phyloP scores from a whole-genome alignment of 2,888 invertebrate genomes.

The Dryococelus australis region DNA sequence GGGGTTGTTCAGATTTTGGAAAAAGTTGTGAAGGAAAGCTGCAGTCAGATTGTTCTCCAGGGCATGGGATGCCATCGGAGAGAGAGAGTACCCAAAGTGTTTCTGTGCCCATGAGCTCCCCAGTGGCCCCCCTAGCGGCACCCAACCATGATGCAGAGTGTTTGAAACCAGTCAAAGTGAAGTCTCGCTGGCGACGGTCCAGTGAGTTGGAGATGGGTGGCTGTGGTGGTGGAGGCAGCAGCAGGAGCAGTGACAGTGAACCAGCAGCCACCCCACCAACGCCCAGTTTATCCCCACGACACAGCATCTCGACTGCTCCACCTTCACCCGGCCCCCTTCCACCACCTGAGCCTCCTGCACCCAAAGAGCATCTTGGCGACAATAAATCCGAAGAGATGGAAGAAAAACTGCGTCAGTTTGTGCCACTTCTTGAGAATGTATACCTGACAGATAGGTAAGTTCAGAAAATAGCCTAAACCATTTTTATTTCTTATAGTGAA shows the following conservation, averaged over 20 bases:
- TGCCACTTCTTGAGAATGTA: constrained; percentile 83
- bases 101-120: constrained; percentile 49
- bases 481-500: too few relatives aligned
- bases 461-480: background rate
- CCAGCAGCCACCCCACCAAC: constrained; percentile 41
- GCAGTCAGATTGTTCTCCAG: constrained; percentile 52
- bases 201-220: constrained; percentile 74
- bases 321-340: constrained; percentile 32
- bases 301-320: background rate
- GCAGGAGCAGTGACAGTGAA: constrained; percentile 44
- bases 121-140: constrained; percentile 49
- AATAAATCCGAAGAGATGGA: constrained; percentile 59
- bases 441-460: constrained; percentile 79
- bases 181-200: constrained; percentile 78
- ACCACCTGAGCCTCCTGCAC: constrained; percentile 57
- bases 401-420: constrained; percentile 75
- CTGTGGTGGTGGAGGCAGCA: constrained; percentile 6
- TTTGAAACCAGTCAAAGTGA: constrained; percentile 77
- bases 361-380: constrained; percentile 54
- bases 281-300: constrained; percentile 41
- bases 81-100: constrained; percentile 52
- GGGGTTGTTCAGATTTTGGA: background rate
- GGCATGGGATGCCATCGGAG: constrained; percentile 55
- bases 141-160: constrained; percentile 55
- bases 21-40: constrained; percentile 19